Evolutionary conservation across 2,113 vertebrate genomes (phyloP).

Genomic region (Diadophis punctatus): DNA sequence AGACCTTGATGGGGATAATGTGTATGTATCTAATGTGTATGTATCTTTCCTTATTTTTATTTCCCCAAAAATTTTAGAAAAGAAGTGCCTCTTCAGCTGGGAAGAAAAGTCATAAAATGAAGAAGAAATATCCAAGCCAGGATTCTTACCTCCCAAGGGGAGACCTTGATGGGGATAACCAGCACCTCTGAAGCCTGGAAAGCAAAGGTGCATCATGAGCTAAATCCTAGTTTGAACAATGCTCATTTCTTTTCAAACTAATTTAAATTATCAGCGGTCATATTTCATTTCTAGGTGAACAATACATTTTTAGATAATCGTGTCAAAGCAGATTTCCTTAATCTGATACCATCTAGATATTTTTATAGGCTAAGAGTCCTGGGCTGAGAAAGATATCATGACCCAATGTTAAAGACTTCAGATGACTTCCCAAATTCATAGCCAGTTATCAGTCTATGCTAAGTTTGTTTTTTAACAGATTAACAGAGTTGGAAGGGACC

Average conservation of each 20-base stretch:
- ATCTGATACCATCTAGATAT: neutral
- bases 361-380: neutral
- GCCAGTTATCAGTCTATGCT: neutral
- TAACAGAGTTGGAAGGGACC: too few species aligned
- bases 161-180: constrained; percentile 1
- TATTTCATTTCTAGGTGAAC: neutral
- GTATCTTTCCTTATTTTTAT: neutral
- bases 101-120: neutral
- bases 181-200: constrained; percentile 9
- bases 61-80: neutral
- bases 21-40: neutral
- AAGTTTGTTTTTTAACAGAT: neutral
- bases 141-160: constrained; percentile 7
- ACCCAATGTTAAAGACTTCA: neutral
- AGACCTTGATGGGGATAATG: neutral
- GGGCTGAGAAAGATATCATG: neutral
- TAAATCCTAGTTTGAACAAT: neutral
- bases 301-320: neutral
- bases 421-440: neutral
- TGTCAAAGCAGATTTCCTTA: neutral
- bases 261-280: neutral
- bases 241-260: neutral
- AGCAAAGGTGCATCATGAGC: neutral
- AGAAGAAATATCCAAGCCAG: neutral
- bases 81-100: neutral